Evolutionary conservation across 2,113 vertebrate genomes (phyloP).

Genomic region (Lasiurus cinereus): DNA sequence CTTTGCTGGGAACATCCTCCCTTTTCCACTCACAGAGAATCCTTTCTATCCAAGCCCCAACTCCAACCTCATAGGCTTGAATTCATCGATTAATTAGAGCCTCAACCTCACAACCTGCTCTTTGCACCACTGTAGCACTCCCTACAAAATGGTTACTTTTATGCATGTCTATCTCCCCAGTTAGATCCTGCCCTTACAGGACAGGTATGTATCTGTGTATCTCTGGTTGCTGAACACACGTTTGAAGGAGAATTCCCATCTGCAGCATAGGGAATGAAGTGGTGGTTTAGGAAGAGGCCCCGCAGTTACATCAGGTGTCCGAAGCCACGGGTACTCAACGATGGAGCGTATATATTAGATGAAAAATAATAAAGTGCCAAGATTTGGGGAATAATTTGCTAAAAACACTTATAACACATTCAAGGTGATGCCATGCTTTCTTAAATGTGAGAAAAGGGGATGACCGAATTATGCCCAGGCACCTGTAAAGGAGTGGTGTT

Average conservation of each 20-base stretch:
- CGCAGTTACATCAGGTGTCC: neutral
- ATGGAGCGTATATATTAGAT: neutral
- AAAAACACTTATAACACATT: neutral
- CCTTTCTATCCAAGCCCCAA: neutral
- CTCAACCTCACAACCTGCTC: neutral
- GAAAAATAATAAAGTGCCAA: neutral
- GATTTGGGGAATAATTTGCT: neutral
- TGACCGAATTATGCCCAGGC: neutral
- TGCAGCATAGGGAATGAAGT: neutral
- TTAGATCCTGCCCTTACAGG: neutral
- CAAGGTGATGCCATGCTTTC: neutral
- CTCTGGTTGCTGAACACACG: neutral
- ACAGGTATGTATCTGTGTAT: neutral
- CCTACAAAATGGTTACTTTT: neutral
- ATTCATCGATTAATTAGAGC: neutral
- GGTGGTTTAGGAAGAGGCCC: neutral
- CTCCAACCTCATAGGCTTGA: neutral
- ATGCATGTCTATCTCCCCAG: neutral
- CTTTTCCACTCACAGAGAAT: neutral
- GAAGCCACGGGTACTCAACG: neutral
- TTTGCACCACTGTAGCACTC: rapidly evolving
- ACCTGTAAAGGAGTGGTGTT: neutral
- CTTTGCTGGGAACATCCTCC: neutral
- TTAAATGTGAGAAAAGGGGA: neutral
- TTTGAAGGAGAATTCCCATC: neutral